These are phyloP conservation scores for Ciconia stormi DNA, from an alignment of 2,113 vertebrate genomes.

Conservation along the genomic window DNA sequence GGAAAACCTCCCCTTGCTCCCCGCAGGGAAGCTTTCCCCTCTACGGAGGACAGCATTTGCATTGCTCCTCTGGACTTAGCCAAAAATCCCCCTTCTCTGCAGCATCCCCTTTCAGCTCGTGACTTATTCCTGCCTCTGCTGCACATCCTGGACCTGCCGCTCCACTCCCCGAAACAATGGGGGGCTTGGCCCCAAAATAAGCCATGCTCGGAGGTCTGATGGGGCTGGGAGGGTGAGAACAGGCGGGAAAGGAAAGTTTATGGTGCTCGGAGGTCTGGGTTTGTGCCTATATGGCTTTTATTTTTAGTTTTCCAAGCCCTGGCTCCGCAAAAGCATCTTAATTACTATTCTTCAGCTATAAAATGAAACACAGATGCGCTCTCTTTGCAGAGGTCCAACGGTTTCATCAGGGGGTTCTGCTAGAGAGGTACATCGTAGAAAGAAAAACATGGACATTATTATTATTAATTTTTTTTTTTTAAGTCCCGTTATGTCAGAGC, in stretches of 20 bases:
- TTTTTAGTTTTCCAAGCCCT: constrained; percentile 52
- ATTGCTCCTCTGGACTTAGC: neutral
- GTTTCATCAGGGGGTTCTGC: neutral
- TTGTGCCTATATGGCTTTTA: constrained; percentile 10
- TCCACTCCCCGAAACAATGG: fast-evolving
- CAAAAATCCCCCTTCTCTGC: neutral
- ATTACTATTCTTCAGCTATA: constrained; percentile 49
- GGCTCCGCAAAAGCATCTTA: constrained; percentile 48
- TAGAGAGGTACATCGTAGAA: neutral
- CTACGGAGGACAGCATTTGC: fast-evolving
- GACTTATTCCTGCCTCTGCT: neutral
- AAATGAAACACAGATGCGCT: constrained; percentile 66
- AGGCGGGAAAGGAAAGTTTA: neutral
- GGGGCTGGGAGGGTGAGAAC: neutral
- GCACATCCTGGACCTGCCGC: neutral
- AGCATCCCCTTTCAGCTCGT: neutral
- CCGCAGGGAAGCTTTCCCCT: neutral
- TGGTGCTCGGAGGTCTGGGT: neutral
- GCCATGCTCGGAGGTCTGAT: fast-evolving
- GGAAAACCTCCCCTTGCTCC: neutral
- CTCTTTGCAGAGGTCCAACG: neutral
- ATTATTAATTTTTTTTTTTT: neutral
- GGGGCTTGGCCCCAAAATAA: neutral
- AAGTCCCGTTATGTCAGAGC: neutral
- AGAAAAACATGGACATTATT: constrained; percentile 20